These are phyloP conservation scores for Aleiodes leptofemur DNA, from an alignment of 2,888 invertebrate species.

Conservation along the genomic window DNA sequence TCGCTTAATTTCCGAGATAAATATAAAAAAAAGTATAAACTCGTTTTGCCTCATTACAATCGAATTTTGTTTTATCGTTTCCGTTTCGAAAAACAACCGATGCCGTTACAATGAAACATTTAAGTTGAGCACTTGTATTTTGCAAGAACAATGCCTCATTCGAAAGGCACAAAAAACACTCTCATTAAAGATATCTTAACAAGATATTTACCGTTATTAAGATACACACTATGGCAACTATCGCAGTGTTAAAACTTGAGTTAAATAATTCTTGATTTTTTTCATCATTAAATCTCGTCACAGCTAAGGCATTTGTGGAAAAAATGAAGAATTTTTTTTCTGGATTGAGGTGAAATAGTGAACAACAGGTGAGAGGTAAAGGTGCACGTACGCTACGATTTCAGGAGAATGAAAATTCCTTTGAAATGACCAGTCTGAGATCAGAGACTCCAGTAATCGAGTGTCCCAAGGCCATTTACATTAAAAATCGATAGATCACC, in stretches of 20 bases:
- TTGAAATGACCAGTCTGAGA: no score
- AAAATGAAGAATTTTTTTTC: not conserved
- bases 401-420: no score
- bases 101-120: slow-evolving; percentile 26
- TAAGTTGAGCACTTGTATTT: slow-evolving; percentile 47
- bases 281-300: not conserved
- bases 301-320: slow-evolving; percentile 18
- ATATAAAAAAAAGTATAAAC: no score
- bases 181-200: slow-evolving; percentile 21
- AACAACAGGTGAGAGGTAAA: no score
- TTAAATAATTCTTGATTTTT: not conserved
- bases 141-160: slow-evolving; percentile 46
- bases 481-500: no score
- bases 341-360: no score
- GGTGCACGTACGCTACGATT: no score
- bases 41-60: no score
- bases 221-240: slow-evolving; percentile 32
- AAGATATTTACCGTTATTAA: slow-evolving; percentile 8
- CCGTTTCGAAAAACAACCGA: slow-evolving; percentile 14
- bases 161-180: slow-evolving; percentile 50
- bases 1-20: no score
- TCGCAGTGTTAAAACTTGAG: slow-evolving; percentile 23
- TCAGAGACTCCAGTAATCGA: no score
- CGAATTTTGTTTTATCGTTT: not conserved
- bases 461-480: no score